Percentiles rank a stretch among this genome's conserved stretches.
These are phyloP conservation scores for Notamacropus eugenii DNA, from an alignment of 2,797 vertebrate species.

Conservation along the genomic window DNA sequence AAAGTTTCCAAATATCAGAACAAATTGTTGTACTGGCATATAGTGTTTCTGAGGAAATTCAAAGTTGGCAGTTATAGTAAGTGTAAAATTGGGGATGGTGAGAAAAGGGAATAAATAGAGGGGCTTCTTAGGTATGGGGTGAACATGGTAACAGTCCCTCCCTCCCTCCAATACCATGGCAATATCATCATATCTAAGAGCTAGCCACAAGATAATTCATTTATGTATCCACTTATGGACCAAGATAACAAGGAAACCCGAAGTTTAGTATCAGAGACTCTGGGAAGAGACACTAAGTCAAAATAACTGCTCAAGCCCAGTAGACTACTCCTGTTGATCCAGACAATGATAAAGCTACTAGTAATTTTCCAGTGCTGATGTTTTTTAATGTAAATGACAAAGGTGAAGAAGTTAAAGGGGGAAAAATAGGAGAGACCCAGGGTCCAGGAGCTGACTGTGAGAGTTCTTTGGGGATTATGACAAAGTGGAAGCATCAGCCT, in stretches of 20 bases:
- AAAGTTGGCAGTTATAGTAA: not conserved
- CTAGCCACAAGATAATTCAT: not conserved
- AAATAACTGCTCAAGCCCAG: not conserved
- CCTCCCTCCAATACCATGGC: not conserved
- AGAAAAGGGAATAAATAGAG: not conserved
- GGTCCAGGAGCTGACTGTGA: not conserved
- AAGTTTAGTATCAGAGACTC: not conserved
- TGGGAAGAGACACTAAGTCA: not conserved
- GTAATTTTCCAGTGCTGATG: not conserved
- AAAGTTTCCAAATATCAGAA: not conserved
- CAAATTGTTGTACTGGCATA: not conserved
- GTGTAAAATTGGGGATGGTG: not conserved
- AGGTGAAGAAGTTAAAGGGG: not conserved
- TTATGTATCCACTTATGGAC: not conserved
- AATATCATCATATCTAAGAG: not conserved
- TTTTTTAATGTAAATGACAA: not conserved
- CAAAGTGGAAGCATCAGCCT: not conserved
- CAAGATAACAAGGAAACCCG: not conserved
- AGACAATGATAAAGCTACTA: not conserved
- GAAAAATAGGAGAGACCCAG: not conserved
- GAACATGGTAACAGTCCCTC: not conserved
- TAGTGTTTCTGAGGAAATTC: not conserved
- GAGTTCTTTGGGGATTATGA: not conserved
- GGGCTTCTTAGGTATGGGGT: not conserved
- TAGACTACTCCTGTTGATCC: not conserved